Percentiles rank a stretch among this genome's conserved stretches.
Conservation (phyloP, 2,888 invertebrate species). For the Thera obeliscata region DNA sequence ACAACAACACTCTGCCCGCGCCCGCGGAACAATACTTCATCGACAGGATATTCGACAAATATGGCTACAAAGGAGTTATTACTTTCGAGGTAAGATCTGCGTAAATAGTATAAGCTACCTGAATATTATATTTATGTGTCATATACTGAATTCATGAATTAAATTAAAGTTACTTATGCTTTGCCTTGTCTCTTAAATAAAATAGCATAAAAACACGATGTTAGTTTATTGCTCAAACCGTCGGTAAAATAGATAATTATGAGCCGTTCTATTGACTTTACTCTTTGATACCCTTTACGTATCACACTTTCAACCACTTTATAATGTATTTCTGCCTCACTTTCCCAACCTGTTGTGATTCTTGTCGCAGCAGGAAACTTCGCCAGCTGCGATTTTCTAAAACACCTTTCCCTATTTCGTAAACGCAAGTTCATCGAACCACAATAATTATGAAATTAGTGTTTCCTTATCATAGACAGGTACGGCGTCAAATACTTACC, state of each 20-base stretch:
- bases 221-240: no score
- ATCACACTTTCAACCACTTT: slow-evolving; percentile 4
- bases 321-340: slow-evolving; percentile 22
- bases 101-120: neutral
- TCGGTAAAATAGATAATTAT: no score
- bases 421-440: slow-evolving; percentile 79
- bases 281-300: slow-evolving; percentile 4
- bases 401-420: slow-evolving; percentile 68
- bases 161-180: no score
- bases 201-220: no score
- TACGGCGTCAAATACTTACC: slow-evolving; percentile 53
- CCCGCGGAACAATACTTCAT: slow-evolving; percentile 79
- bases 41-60: slow-evolving; percentile 83
- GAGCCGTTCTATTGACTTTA: neutral
- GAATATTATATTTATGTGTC: neutral
- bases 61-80: slow-evolving; percentile 83
- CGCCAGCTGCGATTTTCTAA: slow-evolving; percentile 51
- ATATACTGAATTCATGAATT: neutral
- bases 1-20: slow-evolving; percentile 65
- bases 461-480: slow-evolving; percentile 61
- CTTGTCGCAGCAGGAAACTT: slow-evolving; percentile 52
- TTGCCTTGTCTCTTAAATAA: no score
- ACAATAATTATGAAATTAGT: slow-evolving; percentile 46
- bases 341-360: slow-evolving; percentile 44
- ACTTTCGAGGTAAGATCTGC: slow-evolving; percentile 78